A percentile compares a stretch with the other conserved stretches of the same genome.
phyloP scores from a whole-genome alignment of 2,888 invertebrate genomes.

The Oscheius sp. region DNA sequence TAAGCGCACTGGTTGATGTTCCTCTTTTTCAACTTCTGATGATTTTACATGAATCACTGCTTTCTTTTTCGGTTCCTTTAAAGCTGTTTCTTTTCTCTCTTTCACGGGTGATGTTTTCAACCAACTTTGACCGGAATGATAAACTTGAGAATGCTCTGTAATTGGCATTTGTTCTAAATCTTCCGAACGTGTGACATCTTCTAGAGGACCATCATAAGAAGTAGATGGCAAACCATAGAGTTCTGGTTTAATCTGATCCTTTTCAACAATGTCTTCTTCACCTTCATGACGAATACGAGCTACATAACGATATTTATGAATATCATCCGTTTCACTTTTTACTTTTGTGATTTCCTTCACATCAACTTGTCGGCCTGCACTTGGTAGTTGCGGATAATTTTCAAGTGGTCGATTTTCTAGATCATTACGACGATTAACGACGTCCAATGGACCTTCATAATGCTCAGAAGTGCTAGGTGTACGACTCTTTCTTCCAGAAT shows the following conservation, averaged over 20 bases:
- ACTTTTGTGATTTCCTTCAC: neutral
- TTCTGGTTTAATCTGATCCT: slow-evolving; percentile 10
- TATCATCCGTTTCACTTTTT: neutral
- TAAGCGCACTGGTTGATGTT: neutral
- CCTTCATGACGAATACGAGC: slow-evolving; percentile 37
- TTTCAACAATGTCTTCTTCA: slow-evolving; percentile 38
- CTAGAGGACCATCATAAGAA: slow-evolving; percentile 32
- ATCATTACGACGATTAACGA: slow-evolving; percentile 5
- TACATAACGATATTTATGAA: slow-evolving; percentile 31
- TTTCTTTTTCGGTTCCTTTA: slow-evolving; percentile 13
- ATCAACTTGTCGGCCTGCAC: neutral
- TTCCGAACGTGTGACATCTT: slow-evolving; percentile 26
- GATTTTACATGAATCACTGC: slow-evolving; percentile 15
- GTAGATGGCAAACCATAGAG: neutral
- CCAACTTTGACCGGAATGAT: slow-evolving; percentile 36
- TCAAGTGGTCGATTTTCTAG: slow-evolving; percentile 16
- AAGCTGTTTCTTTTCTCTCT: neutral
- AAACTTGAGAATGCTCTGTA: slow-evolving; percentile 7
- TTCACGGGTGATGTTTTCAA: neutral
- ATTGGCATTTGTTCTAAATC: neutral
- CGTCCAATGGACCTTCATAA: slow-evolving; percentile 19
- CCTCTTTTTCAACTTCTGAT: neutral
- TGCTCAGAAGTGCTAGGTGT: neutral
- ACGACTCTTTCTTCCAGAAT: neutral
- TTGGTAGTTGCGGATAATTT: neutral